These are phyloP conservation scores for Amiota mariae DNA, from an alignment of 2,888 invertebrate species.

Conservation along the genomic window DNA sequence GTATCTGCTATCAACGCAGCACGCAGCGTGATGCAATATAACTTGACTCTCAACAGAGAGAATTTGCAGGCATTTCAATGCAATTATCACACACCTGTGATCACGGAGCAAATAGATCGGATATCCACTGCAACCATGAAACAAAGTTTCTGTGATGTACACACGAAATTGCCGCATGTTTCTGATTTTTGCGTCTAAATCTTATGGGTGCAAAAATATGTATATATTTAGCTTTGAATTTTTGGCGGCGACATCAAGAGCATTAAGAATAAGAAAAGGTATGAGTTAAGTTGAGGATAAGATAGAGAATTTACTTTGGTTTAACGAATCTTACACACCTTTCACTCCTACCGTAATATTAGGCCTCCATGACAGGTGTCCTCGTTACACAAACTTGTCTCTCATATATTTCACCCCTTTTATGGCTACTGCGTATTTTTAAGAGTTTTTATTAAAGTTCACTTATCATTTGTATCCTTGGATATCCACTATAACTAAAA, in stretches of 20 bases:
- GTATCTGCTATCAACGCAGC: constrained; percentile 24
- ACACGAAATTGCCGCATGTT: neutral
- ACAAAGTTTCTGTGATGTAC: constrained; percentile 4
- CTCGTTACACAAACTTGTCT: too few relatives aligned
- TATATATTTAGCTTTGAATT: constrained; percentile 18
- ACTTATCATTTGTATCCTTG: too few relatives aligned
- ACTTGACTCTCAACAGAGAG: constrained; percentile 48
- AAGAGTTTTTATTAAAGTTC: too few relatives aligned
- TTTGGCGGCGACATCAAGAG: constrained; percentile 5
- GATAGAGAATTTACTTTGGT: too few relatives aligned
- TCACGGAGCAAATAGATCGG: neutral
- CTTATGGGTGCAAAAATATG: constrained; percentile 14
- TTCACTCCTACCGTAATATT: too few relatives aligned
- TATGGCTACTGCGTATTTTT: too few relatives aligned
- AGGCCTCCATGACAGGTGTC: too few relatives aligned
- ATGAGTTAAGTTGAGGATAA: too few relatives aligned
- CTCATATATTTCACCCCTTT: too few relatives aligned
- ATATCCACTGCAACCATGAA: neutral
- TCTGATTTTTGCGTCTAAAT: constrained; percentile 24
- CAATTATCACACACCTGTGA: constrained; percentile 67
- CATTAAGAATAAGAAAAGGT: too few relatives aligned
- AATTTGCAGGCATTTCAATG: constrained; percentile 72
- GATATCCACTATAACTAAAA: too few relatives aligned
- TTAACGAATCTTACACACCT: too few relatives aligned
- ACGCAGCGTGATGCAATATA: constrained; percentile 36